phyloP scores from a whole-genome alignment of 1,140 invertebrate species.

The Lordiphosa clarofinis region DNA sequence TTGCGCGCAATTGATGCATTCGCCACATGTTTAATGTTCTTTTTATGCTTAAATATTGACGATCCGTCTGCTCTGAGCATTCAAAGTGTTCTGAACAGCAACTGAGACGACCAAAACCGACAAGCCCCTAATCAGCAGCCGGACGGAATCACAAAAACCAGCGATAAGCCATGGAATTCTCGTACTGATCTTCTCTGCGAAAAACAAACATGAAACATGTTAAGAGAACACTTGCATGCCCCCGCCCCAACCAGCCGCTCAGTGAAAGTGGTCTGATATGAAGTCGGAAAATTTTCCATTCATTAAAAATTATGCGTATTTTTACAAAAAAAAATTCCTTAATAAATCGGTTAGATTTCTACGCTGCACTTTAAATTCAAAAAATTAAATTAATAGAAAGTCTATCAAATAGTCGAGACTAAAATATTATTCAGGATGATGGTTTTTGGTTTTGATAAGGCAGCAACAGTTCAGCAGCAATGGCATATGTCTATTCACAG shows the following conservation, averaged over 20 bases:
- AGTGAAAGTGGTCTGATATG: conserved; percentile 24
- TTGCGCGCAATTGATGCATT: conserved; percentile 42
- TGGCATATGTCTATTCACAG: too few species aligned
- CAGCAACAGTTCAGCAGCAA: too few species aligned
- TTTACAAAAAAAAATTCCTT: too few species aligned
- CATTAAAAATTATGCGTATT: conserved; percentile 19
- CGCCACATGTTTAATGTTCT: conserved; percentile 43
- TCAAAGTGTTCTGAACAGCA: conserved; percentile 54
- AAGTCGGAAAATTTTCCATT: conserved; percentile 60
- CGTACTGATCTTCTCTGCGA: conserved; percentile 2
- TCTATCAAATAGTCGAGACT: too few species aligned
- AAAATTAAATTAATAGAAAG: too few species aligned
- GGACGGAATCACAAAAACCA: conserved; percentile 13
- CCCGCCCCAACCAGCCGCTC: background rate
- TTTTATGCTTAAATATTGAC: conserved; percentile 14
- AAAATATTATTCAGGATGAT: too few species aligned
- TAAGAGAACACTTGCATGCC: background rate
- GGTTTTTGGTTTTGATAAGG: too few species aligned
- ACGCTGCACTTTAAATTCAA: too few species aligned
- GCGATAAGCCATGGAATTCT: conserved; percentile 11
- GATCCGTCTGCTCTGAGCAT: conserved; percentile 57
- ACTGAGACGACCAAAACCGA: conserved; percentile 15
- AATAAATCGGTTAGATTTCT: too few species aligned
- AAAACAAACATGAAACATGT: conserved; percentile 2
- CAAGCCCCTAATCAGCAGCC: conserved; percentile 62